Evolutionary conservation across 2,888 invertebrate genomes (phyloP).

Genomic region (Drosophila testacea): DNA sequence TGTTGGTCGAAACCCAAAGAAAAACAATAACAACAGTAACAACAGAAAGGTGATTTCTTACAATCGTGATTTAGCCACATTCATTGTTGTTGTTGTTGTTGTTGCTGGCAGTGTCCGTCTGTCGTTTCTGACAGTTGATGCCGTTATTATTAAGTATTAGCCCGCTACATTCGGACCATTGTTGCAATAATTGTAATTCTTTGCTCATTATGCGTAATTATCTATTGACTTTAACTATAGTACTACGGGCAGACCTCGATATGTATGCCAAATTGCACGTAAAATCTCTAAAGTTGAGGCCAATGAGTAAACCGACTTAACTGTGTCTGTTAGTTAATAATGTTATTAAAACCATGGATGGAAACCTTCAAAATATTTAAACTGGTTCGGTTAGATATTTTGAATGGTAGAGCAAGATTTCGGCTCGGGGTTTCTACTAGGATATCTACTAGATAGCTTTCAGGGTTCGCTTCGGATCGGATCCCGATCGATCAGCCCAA

Average conservation of each 20-base stretch:
- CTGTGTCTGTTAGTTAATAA: background rate
- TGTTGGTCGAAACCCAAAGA: conserved; percentile 49
- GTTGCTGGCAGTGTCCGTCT: background rate
- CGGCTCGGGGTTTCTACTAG: no score
- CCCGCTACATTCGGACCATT: conserved; percentile 31
- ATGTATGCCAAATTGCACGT: background rate
- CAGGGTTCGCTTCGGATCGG: no score
- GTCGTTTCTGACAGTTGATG: conserved; percentile 25
- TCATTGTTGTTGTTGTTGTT: conserved; percentile 31
- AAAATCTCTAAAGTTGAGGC: conserved; percentile 4
- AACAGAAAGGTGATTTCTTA: conserved; percentile 51
- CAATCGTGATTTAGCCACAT: conserved; percentile 65
- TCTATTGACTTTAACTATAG: conserved; percentile 34
- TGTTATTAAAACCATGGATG: background rate
- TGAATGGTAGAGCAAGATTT: no score
- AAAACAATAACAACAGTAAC: conserved; percentile 30
- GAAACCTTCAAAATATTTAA: no score
- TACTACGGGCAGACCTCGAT: conserved; percentile 3
- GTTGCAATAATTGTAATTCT: conserved; percentile 55
- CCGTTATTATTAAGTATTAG: conserved; percentile 55
- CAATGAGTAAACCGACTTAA: background rate
- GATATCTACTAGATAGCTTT: no score
- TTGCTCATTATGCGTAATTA: conserved; percentile 46
- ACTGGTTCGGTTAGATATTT: no score
- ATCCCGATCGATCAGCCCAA: no score